These are phyloP conservation scores for Chloropsis hardwickii DNA, from an alignment of 2,113 vertebrate species.

Conservation along the genomic window DNA sequence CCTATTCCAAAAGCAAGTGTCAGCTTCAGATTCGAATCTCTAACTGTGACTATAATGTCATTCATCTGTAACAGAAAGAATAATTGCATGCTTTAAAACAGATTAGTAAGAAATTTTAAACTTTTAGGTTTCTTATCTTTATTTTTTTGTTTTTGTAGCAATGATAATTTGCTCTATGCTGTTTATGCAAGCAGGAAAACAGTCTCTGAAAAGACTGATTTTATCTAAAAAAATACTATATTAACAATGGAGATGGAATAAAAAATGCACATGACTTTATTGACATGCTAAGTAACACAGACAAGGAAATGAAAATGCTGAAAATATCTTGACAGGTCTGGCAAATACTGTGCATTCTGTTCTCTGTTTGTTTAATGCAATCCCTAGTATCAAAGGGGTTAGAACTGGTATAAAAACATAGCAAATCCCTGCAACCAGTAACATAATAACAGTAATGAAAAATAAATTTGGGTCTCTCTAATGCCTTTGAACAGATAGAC, in stretches of 20 bases:
- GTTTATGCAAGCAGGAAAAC: not conserved
- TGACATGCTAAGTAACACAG: not conserved
- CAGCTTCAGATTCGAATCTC: slow-evolving; percentile 94
- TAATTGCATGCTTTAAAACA: not conserved
- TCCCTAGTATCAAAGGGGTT: slow-evolving; percentile 23
- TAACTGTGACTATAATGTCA: slow-evolving; percentile 87
- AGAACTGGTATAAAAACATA: not conserved
- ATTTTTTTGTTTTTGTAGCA: not conserved
- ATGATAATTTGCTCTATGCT: not conserved
- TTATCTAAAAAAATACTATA: not conserved
- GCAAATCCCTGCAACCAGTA: slow-evolving; percentile 3
- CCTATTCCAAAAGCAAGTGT: slow-evolving; percentile 97
- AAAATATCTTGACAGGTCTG: slow-evolving; percentile 32
- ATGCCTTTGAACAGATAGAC: not conserved
- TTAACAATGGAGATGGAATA: not conserved
- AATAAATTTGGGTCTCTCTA: not conserved
- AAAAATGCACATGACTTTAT: not conserved
- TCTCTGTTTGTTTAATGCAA: slow-evolving; percentile 46
- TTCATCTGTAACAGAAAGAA: slow-evolving; percentile 80
- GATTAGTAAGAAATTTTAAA: not conserved
- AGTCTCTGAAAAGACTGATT: not conserved
- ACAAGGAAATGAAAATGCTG: slow-evolving; percentile 33
- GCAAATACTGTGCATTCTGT: slow-evolving; percentile 7
- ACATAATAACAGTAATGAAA: not conserved
- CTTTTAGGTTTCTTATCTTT: not conserved